phyloP scores from a whole-genome alignment of 2,888 invertebrate genomes.

The Chrysolina oricalcia region DNA sequence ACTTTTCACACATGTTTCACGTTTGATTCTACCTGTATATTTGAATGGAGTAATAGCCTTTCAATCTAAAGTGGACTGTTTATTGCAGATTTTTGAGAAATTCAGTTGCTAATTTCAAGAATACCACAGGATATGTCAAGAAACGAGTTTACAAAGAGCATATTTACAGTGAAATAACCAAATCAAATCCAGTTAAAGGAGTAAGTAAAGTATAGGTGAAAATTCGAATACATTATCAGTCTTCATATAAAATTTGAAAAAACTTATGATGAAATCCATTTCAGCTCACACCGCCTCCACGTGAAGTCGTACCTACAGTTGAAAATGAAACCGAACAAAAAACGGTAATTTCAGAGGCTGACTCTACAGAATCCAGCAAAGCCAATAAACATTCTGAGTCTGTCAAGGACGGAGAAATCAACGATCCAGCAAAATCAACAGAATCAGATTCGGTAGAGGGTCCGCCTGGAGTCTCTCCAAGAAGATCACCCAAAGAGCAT shows the following conservation, averaged over 20 bases:
- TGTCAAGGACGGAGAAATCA: constrained; percentile 31
- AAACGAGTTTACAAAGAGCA: constrained; percentile 64
- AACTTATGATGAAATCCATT: constrained; percentile 28
- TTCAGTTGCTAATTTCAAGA: constrained; percentile 91
- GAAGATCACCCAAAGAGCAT: constrained; percentile 60
- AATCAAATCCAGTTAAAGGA: constrained; percentile 32
- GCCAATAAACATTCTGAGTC: constrained; percentile 47
- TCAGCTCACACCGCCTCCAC: constrained; percentile 21
- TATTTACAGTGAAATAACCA: constrained; percentile 46
- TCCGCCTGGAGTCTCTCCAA: constrained; percentile 69
- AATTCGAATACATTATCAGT: neutral
- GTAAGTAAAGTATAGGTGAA: constrained; percentile 25
- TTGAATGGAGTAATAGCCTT: neutral
- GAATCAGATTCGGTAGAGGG: constrained; percentile 61
- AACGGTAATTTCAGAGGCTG: constrained; percentile 70
- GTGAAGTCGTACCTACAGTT: constrained; percentile 54
- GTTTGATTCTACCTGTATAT: constrained; percentile 13
- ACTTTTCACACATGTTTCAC: no score
- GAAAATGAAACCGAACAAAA: constrained; percentile 63
- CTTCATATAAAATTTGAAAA: neutral
- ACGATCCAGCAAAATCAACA: constrained; percentile 29
- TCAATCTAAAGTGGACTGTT: neutral
- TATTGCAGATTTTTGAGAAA: constrained; percentile 84
- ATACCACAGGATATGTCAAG: constrained; percentile 91
- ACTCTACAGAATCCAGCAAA: constrained; percentile 69